phyloP scores from a whole-genome alignment of 2,888 invertebrate species.

The Eristalis arbustorum region DNA sequence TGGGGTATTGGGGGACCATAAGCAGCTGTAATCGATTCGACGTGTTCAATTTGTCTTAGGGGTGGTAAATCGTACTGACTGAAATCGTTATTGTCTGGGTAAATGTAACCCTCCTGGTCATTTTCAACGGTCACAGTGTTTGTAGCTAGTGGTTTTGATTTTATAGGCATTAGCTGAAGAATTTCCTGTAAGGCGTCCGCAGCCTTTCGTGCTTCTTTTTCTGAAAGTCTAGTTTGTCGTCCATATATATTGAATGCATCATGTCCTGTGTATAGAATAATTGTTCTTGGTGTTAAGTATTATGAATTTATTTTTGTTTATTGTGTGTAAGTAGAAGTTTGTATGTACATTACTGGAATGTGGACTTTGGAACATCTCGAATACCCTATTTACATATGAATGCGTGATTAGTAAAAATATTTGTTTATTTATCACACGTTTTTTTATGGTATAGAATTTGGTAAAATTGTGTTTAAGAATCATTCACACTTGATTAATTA shows the following conservation, averaged over 20 bases:
- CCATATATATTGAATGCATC: constrained; percentile 78
- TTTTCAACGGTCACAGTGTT: constrained; percentile 76
- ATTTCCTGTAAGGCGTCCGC: constrained; percentile 78
- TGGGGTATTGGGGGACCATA: constrained; percentile 73
- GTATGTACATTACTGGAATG: constrained; percentile 45
- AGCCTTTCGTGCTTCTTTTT: constrained; percentile 77
- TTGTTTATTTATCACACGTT: neutral
- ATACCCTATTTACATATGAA: neutral
- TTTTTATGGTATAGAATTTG: neutral
- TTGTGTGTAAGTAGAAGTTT: constrained; percentile 56
- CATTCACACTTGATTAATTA: neutral
- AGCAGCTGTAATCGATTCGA: constrained; percentile 78
- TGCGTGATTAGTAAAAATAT: neutral
- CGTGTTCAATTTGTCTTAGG: constrained; percentile 77
- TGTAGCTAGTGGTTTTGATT: constrained; percentile 67
- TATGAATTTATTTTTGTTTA: constrained; percentile 36
- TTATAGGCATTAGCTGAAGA: constrained; percentile 75
- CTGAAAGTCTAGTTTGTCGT: constrained; percentile 76
- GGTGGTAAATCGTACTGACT: constrained; percentile 72
- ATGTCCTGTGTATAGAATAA: constrained; percentile 71
- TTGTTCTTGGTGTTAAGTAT: constrained; percentile 59
- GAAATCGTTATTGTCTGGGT: constrained; percentile 68
- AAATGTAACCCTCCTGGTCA: constrained; percentile 45
- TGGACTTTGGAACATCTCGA: neutral
- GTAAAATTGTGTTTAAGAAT: neutral